These are phyloP conservation scores for Danaus melanippus DNA, from an alignment of 1,140 invertebrate species.

Conservation along the genomic window DNA sequence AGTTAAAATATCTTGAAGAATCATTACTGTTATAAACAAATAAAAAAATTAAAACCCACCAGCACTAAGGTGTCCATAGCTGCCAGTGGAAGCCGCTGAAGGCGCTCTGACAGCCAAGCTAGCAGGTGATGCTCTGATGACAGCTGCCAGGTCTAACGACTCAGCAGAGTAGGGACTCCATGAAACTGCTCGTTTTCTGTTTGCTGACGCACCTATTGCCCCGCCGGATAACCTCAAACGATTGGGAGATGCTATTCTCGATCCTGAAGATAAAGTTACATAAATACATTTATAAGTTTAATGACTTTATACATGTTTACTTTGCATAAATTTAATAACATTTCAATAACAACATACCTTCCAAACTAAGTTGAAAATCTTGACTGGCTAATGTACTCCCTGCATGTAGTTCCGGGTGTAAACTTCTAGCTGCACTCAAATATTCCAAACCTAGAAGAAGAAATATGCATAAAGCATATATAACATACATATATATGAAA, in stretches of 20 bases:
- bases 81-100: constrained; percentile 89
- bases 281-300: background rate
- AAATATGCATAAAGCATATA: background rate
- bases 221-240: constrained; percentile 70
- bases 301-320: too few relatives aligned
- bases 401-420: constrained; percentile 78
- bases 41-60: constrained; percentile 72
- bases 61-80: constrained; percentile 94
- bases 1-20: background rate
- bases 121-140: constrained; percentile 95
- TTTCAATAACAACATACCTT: constrained; percentile 70
- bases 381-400: constrained; percentile 82
- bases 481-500: too few relatives aligned
- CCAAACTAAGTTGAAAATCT: constrained; percentile 84
- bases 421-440: constrained; percentile 76
- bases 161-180: constrained; percentile 96
- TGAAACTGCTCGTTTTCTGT: constrained; percentile 91
- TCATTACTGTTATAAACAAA: background rate
- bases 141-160: constrained; percentile 93
- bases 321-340: too few relatives aligned
- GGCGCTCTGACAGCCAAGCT: constrained; percentile 94
- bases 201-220: constrained; percentile 76
- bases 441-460: constrained; percentile 81
- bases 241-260: constrained; percentile 77
- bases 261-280: constrained; percentile 71